Evolutionary conservation across 92 coral and sea anemone species (phyloP), one percentile per base, ranked within the genome.

Genomic region (Galaxea fascicularis): DNA sequence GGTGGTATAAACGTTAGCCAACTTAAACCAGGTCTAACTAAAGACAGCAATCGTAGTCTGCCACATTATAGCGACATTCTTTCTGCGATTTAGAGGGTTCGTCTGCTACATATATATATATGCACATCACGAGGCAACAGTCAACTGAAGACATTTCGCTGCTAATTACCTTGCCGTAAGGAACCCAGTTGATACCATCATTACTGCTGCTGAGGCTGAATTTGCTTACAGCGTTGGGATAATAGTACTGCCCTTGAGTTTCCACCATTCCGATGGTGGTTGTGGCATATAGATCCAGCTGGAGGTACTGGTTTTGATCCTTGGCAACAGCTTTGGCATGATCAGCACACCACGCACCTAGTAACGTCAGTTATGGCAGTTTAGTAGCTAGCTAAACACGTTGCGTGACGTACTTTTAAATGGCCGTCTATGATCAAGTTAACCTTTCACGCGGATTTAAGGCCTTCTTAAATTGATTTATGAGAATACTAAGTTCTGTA

Each of bases 341-440:
- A 45, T 96, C 98, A 22, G 95, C 93, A 78, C 98, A 94, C 98
- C 98, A 94, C 4, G 93, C 93, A 59, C 98, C 98, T 95, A 52
- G 9, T 20, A 57, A 59, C 16, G 25, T 6, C 3, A 35, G 28
- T 1, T 10, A 8, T 26, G 52, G 8, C 20, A 26, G 29, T 10
- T 8, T 13, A 65, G 18, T 3, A 3, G 17, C 11, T 49, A 2
- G 9, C 2, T 49, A 12, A 49, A 49, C 1, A 15, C 14, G 7
- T 49, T 49, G 17, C 11, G 56, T 49, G 17, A 15, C 6, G 41
- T 35, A 49, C 13, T 49, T 4, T 11, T 10, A 49, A 11, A 10
- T 11, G 10, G 56, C 13, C 56, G 0, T 49, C 56, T 49, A 2
- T 49, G 17, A 10, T 49, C 56, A 49, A 49, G 11, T 4, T 5